phyloP scores from a whole-genome alignment of 1,140 invertebrate genomes.

The Contarinia nasturtii region DNA sequence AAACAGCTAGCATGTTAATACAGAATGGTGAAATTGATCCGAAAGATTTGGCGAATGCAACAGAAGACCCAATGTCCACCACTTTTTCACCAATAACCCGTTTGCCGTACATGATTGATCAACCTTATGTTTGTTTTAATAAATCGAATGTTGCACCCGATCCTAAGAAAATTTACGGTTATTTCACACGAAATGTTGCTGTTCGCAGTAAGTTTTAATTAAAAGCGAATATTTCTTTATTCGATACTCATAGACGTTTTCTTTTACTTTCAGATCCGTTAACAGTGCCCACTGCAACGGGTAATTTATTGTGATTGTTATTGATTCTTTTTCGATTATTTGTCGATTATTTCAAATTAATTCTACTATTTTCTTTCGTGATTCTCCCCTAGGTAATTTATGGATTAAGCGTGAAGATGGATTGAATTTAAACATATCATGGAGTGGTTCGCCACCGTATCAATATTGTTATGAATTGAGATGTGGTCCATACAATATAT shows the following conservation, averaged over 20 bases:
- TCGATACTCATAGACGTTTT: background rate
- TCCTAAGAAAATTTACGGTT: constrained; percentile 49
- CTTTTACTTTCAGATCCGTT: constrained; percentile 36
- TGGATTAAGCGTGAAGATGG: constrained; percentile 65
- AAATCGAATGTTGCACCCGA: constrained; percentile 35
- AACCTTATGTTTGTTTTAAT: constrained; percentile 37
- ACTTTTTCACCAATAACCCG: constrained; percentile 11
- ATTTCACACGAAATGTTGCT: constrained; percentile 37
- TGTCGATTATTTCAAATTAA: too few species aligned
- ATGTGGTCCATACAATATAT: constrained; percentile 49
- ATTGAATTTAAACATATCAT: constrained; percentile 45
- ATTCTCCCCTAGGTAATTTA: too few species aligned
- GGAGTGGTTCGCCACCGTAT: constrained; percentile 49
- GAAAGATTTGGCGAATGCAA: constrained; percentile 11
- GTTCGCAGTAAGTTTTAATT: constrained; percentile 32
- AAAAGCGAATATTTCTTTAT: background rate
- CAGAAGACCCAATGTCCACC: constrained; percentile 14
- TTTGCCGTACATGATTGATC: constrained; percentile 15
- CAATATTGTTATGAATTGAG: constrained; percentile 39
- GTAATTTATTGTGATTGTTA: too few species aligned
- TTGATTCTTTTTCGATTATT: too few species aligned
- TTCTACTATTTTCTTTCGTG: too few species aligned
- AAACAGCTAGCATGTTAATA: constrained; percentile 6
- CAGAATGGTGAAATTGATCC: constrained; percentile 14
- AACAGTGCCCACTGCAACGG: constrained; percentile 38